phyloP scores from a whole-genome alignment of 64 coral and sea anemone genomes.

The Montipora sp. region DNA sequence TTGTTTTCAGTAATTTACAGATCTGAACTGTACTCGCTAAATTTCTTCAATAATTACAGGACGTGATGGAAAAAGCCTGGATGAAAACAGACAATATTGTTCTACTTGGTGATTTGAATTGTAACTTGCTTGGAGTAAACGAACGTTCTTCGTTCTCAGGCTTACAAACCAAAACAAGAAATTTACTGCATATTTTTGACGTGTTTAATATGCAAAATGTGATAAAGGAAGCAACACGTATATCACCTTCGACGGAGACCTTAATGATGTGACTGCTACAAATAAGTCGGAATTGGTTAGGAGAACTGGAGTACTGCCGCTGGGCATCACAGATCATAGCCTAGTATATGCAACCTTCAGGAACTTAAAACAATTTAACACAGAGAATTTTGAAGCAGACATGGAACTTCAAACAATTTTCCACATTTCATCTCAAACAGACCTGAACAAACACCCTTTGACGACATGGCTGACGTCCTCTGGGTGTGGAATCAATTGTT shows the following conservation, averaged over 20 bases:
- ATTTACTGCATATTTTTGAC: conserved; percentile 1
- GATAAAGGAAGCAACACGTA: too few species aligned
- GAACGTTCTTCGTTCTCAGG: not conserved
- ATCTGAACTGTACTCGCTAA: not conserved
- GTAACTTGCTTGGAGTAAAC: not conserved
- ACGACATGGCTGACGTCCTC: not conserved
- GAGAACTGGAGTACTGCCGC: too few species aligned
- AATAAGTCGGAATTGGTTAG: too few species aligned
- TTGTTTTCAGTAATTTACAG: conserved; percentile 59
- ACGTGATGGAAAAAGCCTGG: too few species aligned
- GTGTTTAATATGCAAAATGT: too few species aligned
- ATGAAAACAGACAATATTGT: too few species aligned
- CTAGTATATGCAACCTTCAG: not conserved
- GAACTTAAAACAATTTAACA: not conserved
- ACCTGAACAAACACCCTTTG: too few species aligned
- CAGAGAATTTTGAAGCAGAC: not conserved
- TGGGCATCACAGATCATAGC: not conserved
- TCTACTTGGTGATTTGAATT: not conserved
- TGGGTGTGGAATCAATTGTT: not conserved
- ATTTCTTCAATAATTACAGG: conserved; percentile 31
- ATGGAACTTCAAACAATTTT: not conserved
- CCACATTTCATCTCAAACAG: not conserved
- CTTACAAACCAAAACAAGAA: conserved; percentile 49
- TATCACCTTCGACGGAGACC: too few species aligned
- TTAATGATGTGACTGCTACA: too few species aligned